Base-by-base conservation (phyloP, 2,113 vertebrate genomes). In the Phaethon lepturus region DNA sequence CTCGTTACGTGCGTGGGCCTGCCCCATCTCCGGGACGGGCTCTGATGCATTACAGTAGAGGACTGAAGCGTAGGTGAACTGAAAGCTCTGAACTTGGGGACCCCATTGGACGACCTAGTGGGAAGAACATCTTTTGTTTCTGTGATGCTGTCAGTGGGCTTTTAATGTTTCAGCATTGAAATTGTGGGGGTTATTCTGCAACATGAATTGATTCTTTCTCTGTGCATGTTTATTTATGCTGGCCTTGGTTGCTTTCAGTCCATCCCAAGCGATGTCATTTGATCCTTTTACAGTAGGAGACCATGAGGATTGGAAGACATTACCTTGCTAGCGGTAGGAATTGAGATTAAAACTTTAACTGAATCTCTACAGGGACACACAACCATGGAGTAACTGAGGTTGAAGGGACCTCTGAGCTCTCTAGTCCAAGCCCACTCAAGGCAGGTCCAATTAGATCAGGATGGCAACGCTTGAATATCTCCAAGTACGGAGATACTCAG, bases 21-120 rank as follows among this genome's bases (percentile, higher is more conserved):
- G 6, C 22, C 0, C 0, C 2, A 0, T 10, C 66, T 28, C 52
- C 3, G 0, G 40, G 55, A 2, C 0, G 6, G 44, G 33, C 60
- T 45, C 31, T 23, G 3, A 0, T 13, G 47, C n/a, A 0, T 15
- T 13, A 13, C 11, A 3, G 0, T 7, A 8, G 47, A 42, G 40
- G 52, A 15, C 20, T 44, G 79, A 40, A 11, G 49, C 1, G 3
- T 4, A 16, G 40, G 44, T n/a, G 50, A 69, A n/a, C 63, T 17
- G 29, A 44, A 68, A 55, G 9, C 29, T 35, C 15, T 3, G 45
- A 15, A 42, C 44, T 11, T 59, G 55, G 52, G 33, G 29, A 23
- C 9, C 0, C 29, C 44, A 2, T 17, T 35, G 77, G 44, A n/a
- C 2, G 16, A 20, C 50, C 11, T 3, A 3, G 62, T 47, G 74